Evolutionary conservation across 2,888 invertebrate species (phyloP).

Genomic region (Teinopalpus imperialis): DNA sequence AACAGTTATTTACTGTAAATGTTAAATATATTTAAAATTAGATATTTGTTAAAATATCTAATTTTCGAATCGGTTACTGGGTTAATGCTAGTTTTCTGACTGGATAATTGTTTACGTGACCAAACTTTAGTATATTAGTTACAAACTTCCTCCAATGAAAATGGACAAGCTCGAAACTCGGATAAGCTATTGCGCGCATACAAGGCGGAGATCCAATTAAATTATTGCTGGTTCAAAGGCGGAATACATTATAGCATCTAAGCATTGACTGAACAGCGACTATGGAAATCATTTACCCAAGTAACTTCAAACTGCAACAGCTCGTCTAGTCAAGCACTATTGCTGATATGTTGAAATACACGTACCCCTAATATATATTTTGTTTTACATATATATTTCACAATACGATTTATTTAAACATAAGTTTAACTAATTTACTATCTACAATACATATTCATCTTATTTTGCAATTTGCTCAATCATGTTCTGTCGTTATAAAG

Average conservation of each 20-base stretch:
- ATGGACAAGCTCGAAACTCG: slow-evolving; percentile 49
- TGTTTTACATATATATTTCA: too few relatives aligned
- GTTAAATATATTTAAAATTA: too few relatives aligned
- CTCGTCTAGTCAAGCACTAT: neutral
- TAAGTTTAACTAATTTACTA: too few relatives aligned
- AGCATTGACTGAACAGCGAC: slow-evolving; percentile 44
- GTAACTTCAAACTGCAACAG: slow-evolving; percentile 18
- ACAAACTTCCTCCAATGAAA: slow-evolving; percentile 60
- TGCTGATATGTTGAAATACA: too few relatives aligned
- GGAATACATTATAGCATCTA: slow-evolving; percentile 58
- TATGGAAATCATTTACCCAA: slow-evolving; percentile 57
- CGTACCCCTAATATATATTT: too few relatives aligned
- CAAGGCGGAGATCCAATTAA: slow-evolving; percentile 66
- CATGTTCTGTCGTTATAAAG: too few relatives aligned
- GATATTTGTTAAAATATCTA: too few relatives aligned
- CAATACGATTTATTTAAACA: too few relatives aligned
- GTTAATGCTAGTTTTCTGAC: slow-evolving; percentile 12
- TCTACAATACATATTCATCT: too few relatives aligned
- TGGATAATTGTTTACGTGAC: slow-evolving; percentile 18
- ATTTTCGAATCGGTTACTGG: neutral
- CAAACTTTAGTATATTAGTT: slow-evolving; percentile 47
- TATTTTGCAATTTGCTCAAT: too few relatives aligned
- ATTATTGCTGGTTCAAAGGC: slow-evolving; percentile 74
- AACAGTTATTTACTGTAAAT: too few relatives aligned
- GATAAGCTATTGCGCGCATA: slow-evolving; percentile 39